Evolutionary conservation across 1,140 invertebrate species (phyloP).

Genomic region (Acromyrmex heyeri): DNA sequence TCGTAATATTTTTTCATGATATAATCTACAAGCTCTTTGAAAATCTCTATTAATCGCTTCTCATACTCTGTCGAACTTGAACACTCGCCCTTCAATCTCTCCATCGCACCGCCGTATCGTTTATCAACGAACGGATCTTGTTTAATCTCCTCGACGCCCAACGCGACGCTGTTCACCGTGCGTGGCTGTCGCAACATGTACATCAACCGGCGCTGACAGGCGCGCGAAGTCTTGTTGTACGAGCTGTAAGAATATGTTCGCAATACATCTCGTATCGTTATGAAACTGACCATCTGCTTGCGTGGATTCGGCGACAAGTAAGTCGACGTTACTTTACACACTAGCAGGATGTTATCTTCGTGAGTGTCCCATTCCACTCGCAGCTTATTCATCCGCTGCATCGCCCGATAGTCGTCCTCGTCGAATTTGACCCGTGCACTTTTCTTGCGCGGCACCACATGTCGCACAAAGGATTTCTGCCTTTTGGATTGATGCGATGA

Average conservation of each 20-base stretch:
- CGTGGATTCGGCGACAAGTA: constrained; percentile 88
- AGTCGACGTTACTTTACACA: constrained; percentile 90
- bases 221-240: constrained; percentile 90
- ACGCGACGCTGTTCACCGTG: constrained; percentile 87
- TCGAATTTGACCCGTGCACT: constrained; percentile 87
- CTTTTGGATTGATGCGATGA: constrained; percentile 54
- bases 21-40: constrained; percentile 82
- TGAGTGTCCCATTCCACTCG: constrained; percentile 88
- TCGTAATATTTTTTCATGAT: constrained; percentile 84
- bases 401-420: constrained; percentile 89
- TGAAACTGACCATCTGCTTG: constrained; percentile 85
- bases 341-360: constrained; percentile 90
- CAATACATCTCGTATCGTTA: constrained; percentile 89
- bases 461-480: constrained; percentile 78
- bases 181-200: constrained; percentile 89
- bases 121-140: constrained; percentile 87
- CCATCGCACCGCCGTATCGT: constrained; percentile 80
- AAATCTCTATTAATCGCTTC: constrained; percentile 77
- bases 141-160: constrained; percentile 88
- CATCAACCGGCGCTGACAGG: constrained; percentile 89
- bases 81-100: constrained; percentile 78
- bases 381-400: constrained; percentile 89
- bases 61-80: constrained; percentile 77
- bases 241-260: constrained; percentile 87
- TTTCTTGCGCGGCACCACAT: constrained; percentile 80